Evolutionary conservation across 2,797 vertebrate species (phyloP).

Genomic region (Xenentodon cancila): DNA sequence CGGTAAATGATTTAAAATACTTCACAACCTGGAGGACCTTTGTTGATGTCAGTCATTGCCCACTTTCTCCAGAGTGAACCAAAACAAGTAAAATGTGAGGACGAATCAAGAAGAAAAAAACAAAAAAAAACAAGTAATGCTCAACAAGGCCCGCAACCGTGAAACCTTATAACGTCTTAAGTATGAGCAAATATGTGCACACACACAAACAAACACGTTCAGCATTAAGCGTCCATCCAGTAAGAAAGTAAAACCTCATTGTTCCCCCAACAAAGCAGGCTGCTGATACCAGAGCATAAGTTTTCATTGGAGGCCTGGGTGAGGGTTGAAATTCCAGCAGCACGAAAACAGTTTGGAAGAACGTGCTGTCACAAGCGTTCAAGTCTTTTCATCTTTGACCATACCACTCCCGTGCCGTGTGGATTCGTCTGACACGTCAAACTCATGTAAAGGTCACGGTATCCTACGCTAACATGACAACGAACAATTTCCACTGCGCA

Average conservation of each 20-base stretch:
- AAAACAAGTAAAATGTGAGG: neutral
- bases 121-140: conserved; percentile 2
- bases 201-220: neutral
- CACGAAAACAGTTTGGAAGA: conserved; percentile 12
- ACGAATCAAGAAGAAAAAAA: conserved; percentile 2
- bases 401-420: conserved; percentile 2
- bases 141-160: neutral
- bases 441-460: conserved; percentile 16
- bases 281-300: conserved; percentile 44
- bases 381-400: conserved; percentile 7
- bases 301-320: conserved; percentile 26
- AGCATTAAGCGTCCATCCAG: conserved; percentile 17
- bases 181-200: conserved; percentile 3
- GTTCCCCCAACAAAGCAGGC: conserved; percentile 53
- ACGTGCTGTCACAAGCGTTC: conserved; percentile 12
- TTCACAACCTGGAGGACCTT: too few species aligned
- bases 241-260: conserved; percentile 33
- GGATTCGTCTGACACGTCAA: conserved; percentile 5
- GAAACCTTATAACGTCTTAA: conserved; percentile 1
- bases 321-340: conserved; percentile 21
- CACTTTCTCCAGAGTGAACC: neutral
- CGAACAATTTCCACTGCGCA: conserved; percentile 10
- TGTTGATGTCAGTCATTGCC: too few species aligned
- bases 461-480: neutral
- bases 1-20: too few species aligned